phyloP scores from a whole-genome alignment of 2,888 invertebrate species.

The Metellina segmentata region DNA sequence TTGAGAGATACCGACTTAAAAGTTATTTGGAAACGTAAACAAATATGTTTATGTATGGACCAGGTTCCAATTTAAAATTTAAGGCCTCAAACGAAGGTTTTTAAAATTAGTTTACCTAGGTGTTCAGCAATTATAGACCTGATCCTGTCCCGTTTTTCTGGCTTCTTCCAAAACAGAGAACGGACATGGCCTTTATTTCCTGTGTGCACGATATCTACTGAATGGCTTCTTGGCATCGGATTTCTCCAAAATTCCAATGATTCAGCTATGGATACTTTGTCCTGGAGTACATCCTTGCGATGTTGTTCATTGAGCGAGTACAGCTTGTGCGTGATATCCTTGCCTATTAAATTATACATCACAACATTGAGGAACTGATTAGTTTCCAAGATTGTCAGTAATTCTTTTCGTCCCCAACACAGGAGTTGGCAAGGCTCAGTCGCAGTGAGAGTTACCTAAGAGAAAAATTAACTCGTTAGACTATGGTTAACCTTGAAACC shows the following conservation, averaged over 20 bases:
- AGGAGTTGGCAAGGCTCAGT: conserved; percentile 89
- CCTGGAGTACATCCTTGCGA: conserved; percentile 77
- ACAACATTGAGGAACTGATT: conserved; percentile 88
- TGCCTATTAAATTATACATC: conserved; percentile 90
- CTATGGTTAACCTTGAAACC: not conserved
- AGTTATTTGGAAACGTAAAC: too few relatives aligned
- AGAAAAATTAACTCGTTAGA: too few relatives aligned
- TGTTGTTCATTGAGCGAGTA: conserved; percentile 90
- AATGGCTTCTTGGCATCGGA: conserved; percentile 84
- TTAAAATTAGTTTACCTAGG: conserved; percentile 30
- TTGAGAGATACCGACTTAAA: too few relatives aligned
- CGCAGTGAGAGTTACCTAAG: conserved; percentile 89
- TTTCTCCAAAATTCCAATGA: conserved; percentile 49
- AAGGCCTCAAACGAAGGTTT: not conserved
- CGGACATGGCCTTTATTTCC: conserved; percentile 88
- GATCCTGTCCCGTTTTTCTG: conserved; percentile 81
- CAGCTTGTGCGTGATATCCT: conserved; percentile 91
- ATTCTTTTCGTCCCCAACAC: conserved; percentile 89
- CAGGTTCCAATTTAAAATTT: not conserved
- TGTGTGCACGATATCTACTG: conserved; percentile 89
- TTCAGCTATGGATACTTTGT: conserved; percentile 21
- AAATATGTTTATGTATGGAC: not conserved
- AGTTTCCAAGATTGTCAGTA: conserved; percentile 88
- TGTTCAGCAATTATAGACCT: conserved; percentile 36
- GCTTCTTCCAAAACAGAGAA: conserved; percentile 81